Evolutionary conservation across 2,113 vertebrate genomes (phyloP).

Genomic region (Podarcis muralis): DNA sequence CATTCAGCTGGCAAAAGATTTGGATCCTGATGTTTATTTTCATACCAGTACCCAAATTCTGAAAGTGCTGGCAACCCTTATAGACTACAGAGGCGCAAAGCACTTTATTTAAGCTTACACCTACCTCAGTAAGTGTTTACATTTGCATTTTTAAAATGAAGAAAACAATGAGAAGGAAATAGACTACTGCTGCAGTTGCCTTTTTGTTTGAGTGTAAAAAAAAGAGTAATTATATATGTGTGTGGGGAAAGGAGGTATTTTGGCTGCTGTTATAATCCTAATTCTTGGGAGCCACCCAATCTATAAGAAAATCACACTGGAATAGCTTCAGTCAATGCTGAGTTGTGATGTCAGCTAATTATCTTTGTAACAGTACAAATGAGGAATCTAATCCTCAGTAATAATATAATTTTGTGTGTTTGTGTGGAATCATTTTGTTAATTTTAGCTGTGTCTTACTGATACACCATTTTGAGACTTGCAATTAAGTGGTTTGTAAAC

Average conservation of each 20-base stretch:
- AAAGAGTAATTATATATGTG: neutral
- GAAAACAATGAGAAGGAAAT: conserved; percentile 4
- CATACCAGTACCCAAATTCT: neutral
- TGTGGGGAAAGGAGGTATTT: neutral
- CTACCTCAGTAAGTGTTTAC: neutral
- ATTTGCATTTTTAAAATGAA: neutral
- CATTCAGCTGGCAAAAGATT: neutral
- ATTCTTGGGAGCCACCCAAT: fast-evolving
- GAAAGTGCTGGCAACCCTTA: neutral
- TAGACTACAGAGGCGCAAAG: conserved; percentile 9
- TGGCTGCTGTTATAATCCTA: fast-evolving
- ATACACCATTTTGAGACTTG: too few relatives aligned
- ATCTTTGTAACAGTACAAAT: neutral
- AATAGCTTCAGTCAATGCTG: neutral
- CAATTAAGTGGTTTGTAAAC: too few relatives aligned
- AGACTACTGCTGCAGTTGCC: neutral
- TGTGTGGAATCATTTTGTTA: too few relatives aligned
- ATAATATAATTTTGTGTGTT: neutral
- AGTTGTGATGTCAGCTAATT: neutral
- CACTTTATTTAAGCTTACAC: neutral
- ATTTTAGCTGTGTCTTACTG: too few relatives aligned
- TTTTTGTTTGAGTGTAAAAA: conserved; percentile 16
- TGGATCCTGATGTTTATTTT: neutral
- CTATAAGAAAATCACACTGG: neutral
- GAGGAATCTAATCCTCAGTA: conserved; percentile 18